A percentile compares a stretch with the other conserved stretches of the same genome.
Evolutionary conservation across 2,113 vertebrate genomes (phyloP).

Genomic region (Trogon melanurus): DNA sequence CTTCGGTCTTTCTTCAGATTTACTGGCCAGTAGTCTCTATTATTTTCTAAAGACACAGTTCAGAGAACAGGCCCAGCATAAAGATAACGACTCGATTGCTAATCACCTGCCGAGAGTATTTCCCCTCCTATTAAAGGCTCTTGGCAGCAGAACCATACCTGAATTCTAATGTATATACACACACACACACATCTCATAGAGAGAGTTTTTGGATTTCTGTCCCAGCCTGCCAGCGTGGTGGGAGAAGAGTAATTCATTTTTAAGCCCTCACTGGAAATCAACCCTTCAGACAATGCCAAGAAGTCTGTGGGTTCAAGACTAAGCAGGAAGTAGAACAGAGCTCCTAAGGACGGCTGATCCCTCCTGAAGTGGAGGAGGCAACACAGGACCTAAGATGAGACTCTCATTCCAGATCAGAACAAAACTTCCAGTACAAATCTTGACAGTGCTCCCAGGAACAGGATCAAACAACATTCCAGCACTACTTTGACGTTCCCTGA

Average conservation of each 20-base stretch:
- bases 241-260: background rate
- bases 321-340: background rate
- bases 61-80: background rate
- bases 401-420: background rate
- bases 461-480: background rate
- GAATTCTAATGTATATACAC: background rate
- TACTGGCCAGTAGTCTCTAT: background rate
- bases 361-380: background rate
- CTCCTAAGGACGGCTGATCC: background rate
- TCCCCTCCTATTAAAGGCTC: background rate
- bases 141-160: background rate
- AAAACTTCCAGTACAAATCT: background rate
- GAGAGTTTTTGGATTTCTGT: background rate
- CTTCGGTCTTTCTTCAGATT: background rate
- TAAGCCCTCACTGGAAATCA: background rate
- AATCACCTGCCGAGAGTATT: background rate
- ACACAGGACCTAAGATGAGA: background rate
- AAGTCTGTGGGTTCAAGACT: background rate
- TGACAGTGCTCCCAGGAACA: background rate
- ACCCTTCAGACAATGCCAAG: background rate
- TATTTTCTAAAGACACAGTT: background rate
- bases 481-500: background rate
- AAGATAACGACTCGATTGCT: background rate
- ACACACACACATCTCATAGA: background rate
- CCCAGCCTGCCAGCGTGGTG: background rate